Percentiles rank a stretch among this genome's conserved stretches.
Conservation (phyloP, 2,888 invertebrate genomes). For the Dryobotodes eremita region DNA sequence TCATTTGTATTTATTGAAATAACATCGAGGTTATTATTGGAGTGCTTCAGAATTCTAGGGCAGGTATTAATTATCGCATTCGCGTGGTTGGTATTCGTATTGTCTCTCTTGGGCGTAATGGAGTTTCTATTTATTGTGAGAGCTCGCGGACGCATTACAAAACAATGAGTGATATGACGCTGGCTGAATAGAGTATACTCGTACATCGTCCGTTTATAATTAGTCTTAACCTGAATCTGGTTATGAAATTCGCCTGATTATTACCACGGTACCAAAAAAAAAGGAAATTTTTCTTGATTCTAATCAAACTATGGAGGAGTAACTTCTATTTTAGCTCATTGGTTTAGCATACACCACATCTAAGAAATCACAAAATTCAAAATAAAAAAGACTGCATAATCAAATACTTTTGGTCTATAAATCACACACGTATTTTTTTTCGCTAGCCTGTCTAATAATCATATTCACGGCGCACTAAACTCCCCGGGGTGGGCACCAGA, state of each 20-base stretch:
- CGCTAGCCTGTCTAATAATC: slow-evolving; percentile 74
- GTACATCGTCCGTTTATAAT: slow-evolving; percentile 2
- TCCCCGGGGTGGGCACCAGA: slow-evolving; percentile 76
- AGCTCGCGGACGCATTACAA: neutral
- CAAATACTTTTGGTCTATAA: slow-evolving; percentile 43
- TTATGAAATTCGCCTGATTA: neutral
- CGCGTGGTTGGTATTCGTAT: slow-evolving; percentile 37
- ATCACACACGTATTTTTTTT: slow-evolving; percentile 71
- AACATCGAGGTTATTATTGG: slow-evolving; percentile 73
- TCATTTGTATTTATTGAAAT: slow-evolving; percentile 83
- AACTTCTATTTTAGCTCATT: no score
- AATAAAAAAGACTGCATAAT: slow-evolving; percentile 21
- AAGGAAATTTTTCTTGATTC: neutral
- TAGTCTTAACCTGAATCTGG: neutral
- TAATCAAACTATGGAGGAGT: neutral
- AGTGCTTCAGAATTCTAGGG: slow-evolving; percentile 68
- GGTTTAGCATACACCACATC: neutral
- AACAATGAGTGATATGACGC: neutral
- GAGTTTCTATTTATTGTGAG: slow-evolving; percentile 42
- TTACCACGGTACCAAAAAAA: neutral
- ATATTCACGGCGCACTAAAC: slow-evolving; percentile 74
- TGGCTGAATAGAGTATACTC: neutral
- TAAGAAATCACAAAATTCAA: slow-evolving; percentile 12
- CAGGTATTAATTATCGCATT: slow-evolving; percentile 63
- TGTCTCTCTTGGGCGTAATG: slow-evolving; percentile 44